These are phyloP conservation scores for Dryocosmus kuriphilus DNA, from an alignment of 2,888 invertebrate species.

Conservation along the genomic window DNA sequence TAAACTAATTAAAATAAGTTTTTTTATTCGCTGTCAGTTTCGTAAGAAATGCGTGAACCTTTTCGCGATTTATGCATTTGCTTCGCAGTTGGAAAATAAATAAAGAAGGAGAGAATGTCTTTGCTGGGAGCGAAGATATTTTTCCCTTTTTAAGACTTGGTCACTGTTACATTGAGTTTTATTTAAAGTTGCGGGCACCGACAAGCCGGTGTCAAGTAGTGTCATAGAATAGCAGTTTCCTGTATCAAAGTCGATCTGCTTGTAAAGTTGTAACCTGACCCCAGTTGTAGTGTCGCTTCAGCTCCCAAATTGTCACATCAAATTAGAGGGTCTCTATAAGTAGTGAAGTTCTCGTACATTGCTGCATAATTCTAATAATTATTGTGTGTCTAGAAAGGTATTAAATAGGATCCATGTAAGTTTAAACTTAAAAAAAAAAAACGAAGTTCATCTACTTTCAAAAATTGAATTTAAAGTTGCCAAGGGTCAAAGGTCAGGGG, in stretches of 20 bases:
- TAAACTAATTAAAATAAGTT: not conserved
- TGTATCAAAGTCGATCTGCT: constrained; percentile 66
- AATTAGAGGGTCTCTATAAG: not conserved
- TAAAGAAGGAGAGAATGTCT: not conserved
- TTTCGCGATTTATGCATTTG: not conserved
- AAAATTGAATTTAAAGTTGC: too few relatives aligned
- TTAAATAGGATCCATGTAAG: too few relatives aligned
- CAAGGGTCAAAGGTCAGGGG: too few relatives aligned
- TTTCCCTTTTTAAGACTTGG: not conserved
- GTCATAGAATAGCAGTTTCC: constrained; percentile 65
- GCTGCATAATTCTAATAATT: too few relatives aligned
- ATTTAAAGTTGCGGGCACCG: not conserved
- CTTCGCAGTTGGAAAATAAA: not conserved
- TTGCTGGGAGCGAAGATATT: not conserved
- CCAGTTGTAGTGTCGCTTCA: not conserved
- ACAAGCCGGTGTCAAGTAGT: constrained; percentile 66
- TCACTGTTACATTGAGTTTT: not conserved
- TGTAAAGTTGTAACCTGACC: constrained; percentile 9
- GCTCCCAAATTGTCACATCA: not conserved
- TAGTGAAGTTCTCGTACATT: not conserved
- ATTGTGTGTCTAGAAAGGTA: too few relatives aligned
- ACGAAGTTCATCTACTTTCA: too few relatives aligned
- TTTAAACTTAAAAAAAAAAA: too few relatives aligned
- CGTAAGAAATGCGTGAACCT: not conserved
- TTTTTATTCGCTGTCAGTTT: not conserved